Evolutionary conservation across 2,113 vertebrate genomes (phyloP).

Genomic region (Sardina pilchardus): DNA sequence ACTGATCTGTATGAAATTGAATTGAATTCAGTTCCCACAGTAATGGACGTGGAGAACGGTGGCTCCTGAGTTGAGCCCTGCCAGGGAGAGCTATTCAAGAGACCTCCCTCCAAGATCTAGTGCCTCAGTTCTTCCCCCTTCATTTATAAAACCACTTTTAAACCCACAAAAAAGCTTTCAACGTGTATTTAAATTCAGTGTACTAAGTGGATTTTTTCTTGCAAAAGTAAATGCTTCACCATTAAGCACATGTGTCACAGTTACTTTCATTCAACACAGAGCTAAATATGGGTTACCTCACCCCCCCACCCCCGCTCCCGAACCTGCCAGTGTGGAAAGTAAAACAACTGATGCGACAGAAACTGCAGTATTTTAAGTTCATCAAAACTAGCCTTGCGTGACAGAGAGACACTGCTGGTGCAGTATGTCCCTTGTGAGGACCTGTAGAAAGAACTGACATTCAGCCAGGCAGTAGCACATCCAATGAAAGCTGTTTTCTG

Average conservation of each 20-base stretch:
- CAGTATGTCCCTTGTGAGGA: constrained; percentile 22
- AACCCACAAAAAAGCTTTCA: background rate
- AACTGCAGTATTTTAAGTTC: background rate
- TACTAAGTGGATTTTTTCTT: background rate
- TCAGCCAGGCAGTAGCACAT: background rate
- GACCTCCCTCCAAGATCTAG: background rate
- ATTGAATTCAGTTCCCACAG: too few species aligned
- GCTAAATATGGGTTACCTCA: background rate
- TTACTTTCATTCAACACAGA: background rate
- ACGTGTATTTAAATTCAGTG: background rate
- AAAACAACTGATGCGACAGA: background rate
- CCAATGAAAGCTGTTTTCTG: background rate
- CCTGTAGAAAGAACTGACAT: background rate
- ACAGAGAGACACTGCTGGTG: constrained; percentile 1
- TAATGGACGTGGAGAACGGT: background rate
- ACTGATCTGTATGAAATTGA: too few species aligned
- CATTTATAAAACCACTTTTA: background rate
- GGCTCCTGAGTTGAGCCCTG: background rate
- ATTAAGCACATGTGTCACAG: background rate
- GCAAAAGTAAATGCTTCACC: background rate
- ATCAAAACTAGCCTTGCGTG: background rate
- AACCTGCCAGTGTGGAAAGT: background rate
- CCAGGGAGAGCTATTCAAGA: background rate
- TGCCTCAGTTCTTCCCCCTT: background rate
- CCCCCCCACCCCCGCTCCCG: background rate